A percentile compares a stretch with the other conserved stretches of the same genome.
These are phyloP conservation scores for Parus major DNA, from an alignment of 2,113 vertebrate species.

Conservation along the genomic window DNA sequence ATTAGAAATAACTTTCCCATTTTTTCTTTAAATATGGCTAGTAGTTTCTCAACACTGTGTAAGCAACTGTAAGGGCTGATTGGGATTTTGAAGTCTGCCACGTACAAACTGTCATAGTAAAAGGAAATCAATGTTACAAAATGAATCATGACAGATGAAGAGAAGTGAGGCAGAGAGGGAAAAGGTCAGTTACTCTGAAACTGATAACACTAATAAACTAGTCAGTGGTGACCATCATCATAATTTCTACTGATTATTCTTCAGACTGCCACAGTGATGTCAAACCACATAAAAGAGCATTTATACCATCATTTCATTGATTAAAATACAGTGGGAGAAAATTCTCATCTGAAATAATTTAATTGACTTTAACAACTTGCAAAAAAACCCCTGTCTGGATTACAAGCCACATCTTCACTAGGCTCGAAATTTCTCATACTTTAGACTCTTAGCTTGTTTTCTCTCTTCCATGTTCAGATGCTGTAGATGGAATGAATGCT, in stretches of 20 bases:
- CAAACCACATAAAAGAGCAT: constrained; percentile 20
- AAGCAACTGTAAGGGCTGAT: constrained; percentile 3
- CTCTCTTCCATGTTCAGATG: neutral
- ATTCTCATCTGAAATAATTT: constrained; percentile 50
- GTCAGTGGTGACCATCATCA: constrained; percentile 22
- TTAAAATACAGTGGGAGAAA: constrained; percentile 31
- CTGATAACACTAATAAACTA: constrained; percentile 63
- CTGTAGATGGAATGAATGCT: neutral
- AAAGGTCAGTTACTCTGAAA: constrained; percentile 60
- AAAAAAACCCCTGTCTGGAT: neutral
- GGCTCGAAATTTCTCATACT: neutral
- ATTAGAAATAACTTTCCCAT: neutral
- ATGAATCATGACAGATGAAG: constrained; percentile 54
- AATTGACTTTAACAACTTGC: neutral
- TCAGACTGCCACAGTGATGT: constrained; percentile 31
- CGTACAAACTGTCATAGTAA: constrained; percentile 7
- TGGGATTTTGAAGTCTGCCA: constrained; percentile 26
- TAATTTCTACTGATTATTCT: constrained; percentile 36
- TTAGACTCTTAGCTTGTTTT: neutral
- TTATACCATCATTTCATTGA: constrained; percentile 32
- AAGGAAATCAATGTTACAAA: constrained; percentile 55
- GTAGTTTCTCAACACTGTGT: neutral
- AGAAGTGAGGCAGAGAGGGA: neutral
- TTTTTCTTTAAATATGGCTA: constrained; percentile 17
- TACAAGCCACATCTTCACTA: neutral